A percentile compares a stretch with the other conserved stretches of the same genome.
Evolutionary conservation across 2,888 invertebrate species (phyloP).

Genomic region (Hylaea fasciaria): DNA sequence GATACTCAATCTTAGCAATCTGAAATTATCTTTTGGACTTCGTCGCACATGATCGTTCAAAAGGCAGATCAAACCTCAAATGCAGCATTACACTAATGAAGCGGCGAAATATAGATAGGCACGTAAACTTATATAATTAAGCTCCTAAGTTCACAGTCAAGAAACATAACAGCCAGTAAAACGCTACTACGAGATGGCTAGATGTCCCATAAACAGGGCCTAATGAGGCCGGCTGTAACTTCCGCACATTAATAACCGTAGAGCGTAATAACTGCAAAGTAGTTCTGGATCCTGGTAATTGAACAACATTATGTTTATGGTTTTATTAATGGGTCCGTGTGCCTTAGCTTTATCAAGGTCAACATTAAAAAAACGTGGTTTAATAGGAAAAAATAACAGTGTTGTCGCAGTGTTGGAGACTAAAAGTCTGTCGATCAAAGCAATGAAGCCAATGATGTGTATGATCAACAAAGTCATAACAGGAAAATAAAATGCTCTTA

Average conservation of each 20-base stretch:
- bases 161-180: slow-evolving; percentile 19
- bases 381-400: too few relatives aligned
- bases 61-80: not conserved
- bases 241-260: slow-evolving; percentile 9
- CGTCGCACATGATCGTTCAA: too few relatives aligned
- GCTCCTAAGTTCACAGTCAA: slow-evolving; percentile 9
- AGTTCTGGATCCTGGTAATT: not conserved
- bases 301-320: not conserved
- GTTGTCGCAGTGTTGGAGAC: too few relatives aligned
- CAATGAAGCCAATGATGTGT: too few relatives aligned
- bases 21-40: too few relatives aligned
- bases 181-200: slow-evolving; percentile 10
- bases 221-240: slow-evolving; percentile 8
- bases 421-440: too few relatives aligned
- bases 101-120: slow-evolving; percentile 5
- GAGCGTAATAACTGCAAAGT: not conserved
- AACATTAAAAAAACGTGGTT: too few relatives aligned
- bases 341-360: too few relatives aligned
- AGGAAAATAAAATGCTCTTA: too few relatives aligned
- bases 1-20: too few relatives aligned
- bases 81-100: not conserved
- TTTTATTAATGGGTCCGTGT: too few relatives aligned
- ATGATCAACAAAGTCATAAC: too few relatives aligned
- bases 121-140: slow-evolving; percentile 18
- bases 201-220: slow-evolving; percentile 19